Evolutionary conservation across 2,888 invertebrate species (phyloP), one percentile per base, ranked within the genome.

Genomic region (Lasioglossum calceatum): DNA sequence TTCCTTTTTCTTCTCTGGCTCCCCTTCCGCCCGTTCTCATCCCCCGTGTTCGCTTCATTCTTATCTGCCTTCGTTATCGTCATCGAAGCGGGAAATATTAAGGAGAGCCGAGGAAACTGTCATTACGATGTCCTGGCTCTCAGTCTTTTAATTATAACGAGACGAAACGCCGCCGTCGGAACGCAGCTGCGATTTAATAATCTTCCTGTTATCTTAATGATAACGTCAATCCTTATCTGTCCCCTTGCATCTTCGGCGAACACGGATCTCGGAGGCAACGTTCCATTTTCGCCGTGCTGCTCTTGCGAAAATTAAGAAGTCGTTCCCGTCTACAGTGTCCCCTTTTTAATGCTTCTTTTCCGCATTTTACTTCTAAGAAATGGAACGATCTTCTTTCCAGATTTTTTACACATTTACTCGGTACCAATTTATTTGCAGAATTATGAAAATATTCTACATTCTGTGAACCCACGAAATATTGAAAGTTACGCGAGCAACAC

Each of bases 101-200:
- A 84, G 76, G 80, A 79, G 71, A 36, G 32, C 27, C 71, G 23
- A 36, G 67, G 44, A 79, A 71, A 64, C 61, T 79, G 71, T 72
- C 84, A 67, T 67, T 73, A 76, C 84, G 71, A 58, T 72, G 54
- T 54, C 84, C 36, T 76, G 36, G 50, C 39, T 54, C 75, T 47
- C 71, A 54, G 64, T 80, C 71, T 76, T 85, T 80, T 84, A 85
- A 85, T 85, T 84, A 85, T 79, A 84, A 85, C 80, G 84, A 72
- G 67, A n/a, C 19, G 36, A 84, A 72, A 44, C 44, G 44, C 36
- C 39, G 44, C 36, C 44, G 36, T 36, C 16, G 64, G 32, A 80
- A 67, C 79, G 75, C 19, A 16, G n/a, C 72, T 72, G 71, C 75
- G 72, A 80, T 85, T 85, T 84, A 85, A 85, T 85, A 84, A 84